These are phyloP conservation scores for Atractosteus spatula DNA, from an alignment of 2,113 vertebrate species.

Conservation along the genomic window DNA sequence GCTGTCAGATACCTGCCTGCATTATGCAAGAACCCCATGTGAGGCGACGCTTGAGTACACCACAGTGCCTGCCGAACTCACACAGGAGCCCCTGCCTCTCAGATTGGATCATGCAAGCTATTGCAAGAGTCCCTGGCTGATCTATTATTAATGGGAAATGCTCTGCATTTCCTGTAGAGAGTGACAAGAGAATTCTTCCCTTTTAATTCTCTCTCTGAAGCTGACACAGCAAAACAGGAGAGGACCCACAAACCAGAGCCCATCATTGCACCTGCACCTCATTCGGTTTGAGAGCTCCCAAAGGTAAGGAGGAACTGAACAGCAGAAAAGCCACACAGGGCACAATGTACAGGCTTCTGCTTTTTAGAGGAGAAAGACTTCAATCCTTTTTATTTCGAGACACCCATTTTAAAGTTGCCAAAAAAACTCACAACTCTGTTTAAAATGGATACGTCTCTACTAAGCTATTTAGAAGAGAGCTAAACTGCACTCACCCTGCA, in stretches of 20 bases:
- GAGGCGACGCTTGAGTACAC: not conserved
- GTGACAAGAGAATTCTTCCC: conserved; percentile 10
- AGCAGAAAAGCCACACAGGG: not conserved
- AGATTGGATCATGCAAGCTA: conserved; percentile 14
- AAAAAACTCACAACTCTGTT: too few species aligned
- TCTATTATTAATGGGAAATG: conserved; percentile 23
- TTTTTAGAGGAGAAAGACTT: not conserved
- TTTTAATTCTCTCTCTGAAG: conserved; percentile 3
- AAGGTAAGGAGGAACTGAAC: not conserved
- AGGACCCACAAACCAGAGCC: not conserved
- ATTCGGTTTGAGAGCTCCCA: not conserved
- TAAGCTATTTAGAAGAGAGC: too few species aligned
- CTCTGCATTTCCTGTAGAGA: conserved; percentile 20
- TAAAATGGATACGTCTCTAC: too few species aligned
- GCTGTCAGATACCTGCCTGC: not conserved
- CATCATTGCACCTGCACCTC: not conserved
- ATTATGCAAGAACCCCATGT: not conserved
- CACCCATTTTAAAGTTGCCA: too few species aligned
- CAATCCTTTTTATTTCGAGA: too few species aligned
- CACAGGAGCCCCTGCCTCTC: conserved; percentile 15
- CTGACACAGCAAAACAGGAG: conserved; percentile 41
- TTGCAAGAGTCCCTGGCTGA: not conserved
- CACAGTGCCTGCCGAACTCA: not conserved
- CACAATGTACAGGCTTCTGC: not conserved
- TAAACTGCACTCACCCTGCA: too few species aligned